These are phyloP conservation scores for Baccha elongata DNA, from an alignment of 2,888 invertebrate genomes.

Conservation along the genomic window DNA sequence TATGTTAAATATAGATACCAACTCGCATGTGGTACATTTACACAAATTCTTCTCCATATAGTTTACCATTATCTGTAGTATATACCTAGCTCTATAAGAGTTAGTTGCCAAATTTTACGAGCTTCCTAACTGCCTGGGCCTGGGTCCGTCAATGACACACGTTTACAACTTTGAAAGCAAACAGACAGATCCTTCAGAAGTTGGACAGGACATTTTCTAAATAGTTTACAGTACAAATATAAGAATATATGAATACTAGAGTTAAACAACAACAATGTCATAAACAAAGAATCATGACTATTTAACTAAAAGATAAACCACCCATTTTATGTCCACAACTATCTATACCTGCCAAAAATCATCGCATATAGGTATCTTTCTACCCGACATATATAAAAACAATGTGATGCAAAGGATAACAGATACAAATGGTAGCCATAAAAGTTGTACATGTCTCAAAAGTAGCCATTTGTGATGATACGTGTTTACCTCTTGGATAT, in stretches of 20 bases:
- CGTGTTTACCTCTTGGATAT: constrained; percentile 72
- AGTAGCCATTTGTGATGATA: constrained; percentile 73
- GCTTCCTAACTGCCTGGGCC: constrained; percentile 50
- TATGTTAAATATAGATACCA: too few species aligned
- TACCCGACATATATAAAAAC: constrained; percentile 42
- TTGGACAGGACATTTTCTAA: constrained; percentile 46
- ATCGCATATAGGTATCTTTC: constrained; percentile 44
- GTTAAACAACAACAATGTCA: constrained; percentile 33
- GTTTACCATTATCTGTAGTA: not conserved
- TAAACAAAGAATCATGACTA: constrained; percentile 72
- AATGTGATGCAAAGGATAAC: constrained; percentile 69
- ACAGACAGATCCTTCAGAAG: constrained; percentile 37
- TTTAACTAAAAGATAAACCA: constrained; percentile 72
- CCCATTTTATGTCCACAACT: constrained; percentile 71
- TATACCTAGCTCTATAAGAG: not conserved
- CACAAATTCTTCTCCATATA: not conserved
- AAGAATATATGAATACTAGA: not conserved
- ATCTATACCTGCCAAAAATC: constrained; percentile 69
- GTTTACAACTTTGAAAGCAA: constrained; percentile 49
- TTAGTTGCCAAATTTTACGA: constrained; percentile 46
- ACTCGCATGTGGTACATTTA: not conserved
- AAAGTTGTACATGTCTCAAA: constrained; percentile 71
- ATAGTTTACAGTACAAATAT: constrained; percentile 23
- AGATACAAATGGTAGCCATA: constrained; percentile 71
- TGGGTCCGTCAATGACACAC: constrained; percentile 48